These are phyloP conservation scores for Brachylomia viminalis DNA, from an alignment of 2,888 invertebrate genomes.

Conservation along the genomic window DNA sequence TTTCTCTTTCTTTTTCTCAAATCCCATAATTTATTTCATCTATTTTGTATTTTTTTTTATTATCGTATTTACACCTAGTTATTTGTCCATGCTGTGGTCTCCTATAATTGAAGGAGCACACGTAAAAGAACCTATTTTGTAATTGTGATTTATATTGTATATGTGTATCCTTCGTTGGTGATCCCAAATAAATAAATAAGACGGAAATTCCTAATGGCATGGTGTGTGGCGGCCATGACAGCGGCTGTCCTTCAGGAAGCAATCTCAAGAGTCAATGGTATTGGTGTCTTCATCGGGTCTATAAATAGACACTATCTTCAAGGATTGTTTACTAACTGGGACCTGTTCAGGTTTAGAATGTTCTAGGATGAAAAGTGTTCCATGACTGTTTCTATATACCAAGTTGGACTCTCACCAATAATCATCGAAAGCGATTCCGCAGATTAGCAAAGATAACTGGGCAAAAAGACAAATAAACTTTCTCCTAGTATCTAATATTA, in stretches of 20 bases:
- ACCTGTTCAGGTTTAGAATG: background rate
- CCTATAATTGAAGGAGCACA: too few species aligned
- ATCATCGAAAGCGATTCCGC: background rate
- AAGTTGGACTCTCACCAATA: background rate
- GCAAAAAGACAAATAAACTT: conserved; percentile 28
- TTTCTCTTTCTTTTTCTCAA: too few species aligned
- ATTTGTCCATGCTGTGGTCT: too few species aligned
- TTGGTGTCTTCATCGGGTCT: conserved; percentile 10
- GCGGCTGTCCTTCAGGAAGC: conserved; percentile 40
- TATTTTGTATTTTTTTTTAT: too few species aligned
- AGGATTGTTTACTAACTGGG: conserved; percentile 5
- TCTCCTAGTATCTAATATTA: background rate
- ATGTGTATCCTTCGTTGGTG: too few species aligned
- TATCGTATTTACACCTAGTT: too few species aligned
- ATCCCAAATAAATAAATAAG: too few species aligned
- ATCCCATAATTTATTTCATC: too few species aligned
- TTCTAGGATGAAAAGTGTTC: background rate
- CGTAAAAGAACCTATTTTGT: too few species aligned
- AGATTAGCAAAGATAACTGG: conserved; percentile 4
- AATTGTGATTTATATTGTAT: too few species aligned
- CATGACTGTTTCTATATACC: background rate
- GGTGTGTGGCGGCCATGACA: conserved; percentile 38
- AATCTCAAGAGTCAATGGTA: conserved; percentile 16
- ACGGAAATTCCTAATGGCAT: conserved; percentile 39
- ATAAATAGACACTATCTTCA: background rate